Percentiles rank a stretch among this genome's conserved stretches.
phyloP scores from a whole-genome alignment of 1,140 invertebrate genomes.

The Macrosteles quadrilineatus region DNA sequence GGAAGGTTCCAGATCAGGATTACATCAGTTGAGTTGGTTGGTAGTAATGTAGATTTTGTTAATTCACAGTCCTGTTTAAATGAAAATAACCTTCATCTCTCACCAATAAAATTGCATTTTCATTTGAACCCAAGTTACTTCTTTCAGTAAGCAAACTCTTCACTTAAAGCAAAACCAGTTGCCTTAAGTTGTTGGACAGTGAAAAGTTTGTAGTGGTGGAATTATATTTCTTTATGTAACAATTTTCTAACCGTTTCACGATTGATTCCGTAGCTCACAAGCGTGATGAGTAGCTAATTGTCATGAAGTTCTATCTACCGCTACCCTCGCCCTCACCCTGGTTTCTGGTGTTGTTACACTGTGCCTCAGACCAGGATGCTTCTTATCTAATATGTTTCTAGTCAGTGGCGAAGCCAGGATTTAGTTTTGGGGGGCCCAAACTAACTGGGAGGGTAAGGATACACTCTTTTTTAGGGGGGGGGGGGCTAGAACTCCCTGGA shows the following conservation, averaged over 20 bases:
- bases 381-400: constrained; percentile 12
- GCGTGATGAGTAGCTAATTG: neutral
- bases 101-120: neutral
- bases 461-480: too few relatives aligned
- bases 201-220: constrained; percentile 1
- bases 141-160: neutral
- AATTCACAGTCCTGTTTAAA: constrained; percentile 7
- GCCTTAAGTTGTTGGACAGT: constrained; percentile 5
- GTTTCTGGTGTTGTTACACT: constrained; percentile 4
- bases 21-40: too few relatives aligned
- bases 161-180: neutral
- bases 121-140: neutral
- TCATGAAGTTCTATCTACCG: neutral
- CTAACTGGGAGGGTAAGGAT: too few relatives aligned
- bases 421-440: too few relatives aligned
- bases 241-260: neutral
- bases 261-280: neutral
- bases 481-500: too few relatives aligned
- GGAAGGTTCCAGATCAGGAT: too few relatives aligned
- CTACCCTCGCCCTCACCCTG: neutral
- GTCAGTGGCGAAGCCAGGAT: too few relatives aligned
- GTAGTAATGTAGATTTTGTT: constrained; percentile 2
- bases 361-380: neutral
- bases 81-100: constrained; percentile 1
- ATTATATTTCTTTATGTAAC: constrained; percentile 6